These are phyloP conservation scores for Albula goreensis DNA, from an alignment of 2,113 vertebrate genomes.

Conservation along the genomic window DNA sequence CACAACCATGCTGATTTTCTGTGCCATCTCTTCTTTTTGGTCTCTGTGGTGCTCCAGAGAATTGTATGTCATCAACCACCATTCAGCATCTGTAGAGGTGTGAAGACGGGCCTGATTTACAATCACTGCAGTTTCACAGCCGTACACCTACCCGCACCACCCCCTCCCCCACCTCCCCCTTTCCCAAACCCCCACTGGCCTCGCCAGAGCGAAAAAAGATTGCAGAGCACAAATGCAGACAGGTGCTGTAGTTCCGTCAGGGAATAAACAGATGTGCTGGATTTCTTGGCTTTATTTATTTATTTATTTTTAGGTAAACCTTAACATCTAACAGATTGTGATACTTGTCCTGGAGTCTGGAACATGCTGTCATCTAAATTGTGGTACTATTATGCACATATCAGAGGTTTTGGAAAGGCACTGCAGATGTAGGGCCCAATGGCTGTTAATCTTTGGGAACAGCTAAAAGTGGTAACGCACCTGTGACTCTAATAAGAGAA, in stretches of 20 bases:
- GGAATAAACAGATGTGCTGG: neutral
- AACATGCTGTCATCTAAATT: constrained; percentile 18
- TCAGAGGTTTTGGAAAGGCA: constrained; percentile 10
- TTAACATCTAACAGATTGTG: neutral
- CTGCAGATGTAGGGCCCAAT: neutral
- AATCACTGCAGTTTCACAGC: neutral
- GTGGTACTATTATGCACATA: constrained; percentile 9
- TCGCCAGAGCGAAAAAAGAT: neutral
- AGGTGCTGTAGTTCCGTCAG: neutral
- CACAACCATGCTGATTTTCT: neutral
- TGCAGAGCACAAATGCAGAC: neutral
- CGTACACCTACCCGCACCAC: neutral
- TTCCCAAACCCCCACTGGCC: neutral
- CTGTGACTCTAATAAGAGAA: constrained; percentile 16
- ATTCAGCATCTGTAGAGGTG: constrained; percentile 6
- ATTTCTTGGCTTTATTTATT: constrained; percentile 15
- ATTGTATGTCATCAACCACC: constrained; percentile 3
- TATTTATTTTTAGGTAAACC: neutral
- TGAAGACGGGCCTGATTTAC: neutral
- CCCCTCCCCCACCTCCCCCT: too few relatives aligned
- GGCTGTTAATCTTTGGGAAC: neutral
- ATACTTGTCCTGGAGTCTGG: constrained; percentile 7
- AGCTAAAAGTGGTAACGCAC: constrained; percentile 11
- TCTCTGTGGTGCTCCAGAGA: neutral
- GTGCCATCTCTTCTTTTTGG: neutral